Conservation (phyloP, 2,113 vertebrate species). For the Struthio camelus region DNA sequence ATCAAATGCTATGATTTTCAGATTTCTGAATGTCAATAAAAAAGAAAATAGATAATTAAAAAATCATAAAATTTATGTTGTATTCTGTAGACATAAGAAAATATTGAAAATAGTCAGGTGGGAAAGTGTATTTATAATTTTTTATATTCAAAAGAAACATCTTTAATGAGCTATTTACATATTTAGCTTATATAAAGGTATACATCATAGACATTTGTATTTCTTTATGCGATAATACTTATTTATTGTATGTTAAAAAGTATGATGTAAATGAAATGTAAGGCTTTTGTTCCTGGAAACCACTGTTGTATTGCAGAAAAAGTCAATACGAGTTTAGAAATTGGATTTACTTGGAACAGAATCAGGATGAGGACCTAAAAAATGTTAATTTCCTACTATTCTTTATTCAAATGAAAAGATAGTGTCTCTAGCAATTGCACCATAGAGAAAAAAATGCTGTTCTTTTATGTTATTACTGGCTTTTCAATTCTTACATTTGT, state of each 20-base stretch:
- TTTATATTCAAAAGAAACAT: not conserved
- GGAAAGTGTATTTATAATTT: not conserved
- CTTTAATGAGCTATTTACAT: not conserved
- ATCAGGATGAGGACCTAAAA: not conserved
- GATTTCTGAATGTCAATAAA: not conserved
- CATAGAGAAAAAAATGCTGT: not conserved
- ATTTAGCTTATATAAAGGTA: not conserved
- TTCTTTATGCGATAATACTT: not conserved
- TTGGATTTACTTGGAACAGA: not conserved
- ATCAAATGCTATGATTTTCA: not conserved
- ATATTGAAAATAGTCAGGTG: not conserved
- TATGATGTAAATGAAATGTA: not conserved
- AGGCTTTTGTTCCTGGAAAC: not conserved
- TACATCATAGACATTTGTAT: not conserved
- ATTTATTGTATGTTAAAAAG: not conserved
- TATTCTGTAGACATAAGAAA: not conserved
- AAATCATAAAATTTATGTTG: not conserved
- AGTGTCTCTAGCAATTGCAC: not conserved
- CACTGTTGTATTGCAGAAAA: not conserved
- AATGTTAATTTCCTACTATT: constrained; percentile 22
- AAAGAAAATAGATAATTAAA: not conserved
- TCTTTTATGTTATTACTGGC: constrained; percentile 65
- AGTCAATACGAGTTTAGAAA: not conserved
- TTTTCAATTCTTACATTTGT: constrained; percentile 81
- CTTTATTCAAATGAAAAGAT: constrained; percentile 61